phyloP scores from a whole-genome alignment of 2,797 vertebrate genomes.

The Coranthus polyacanthus region DNA sequence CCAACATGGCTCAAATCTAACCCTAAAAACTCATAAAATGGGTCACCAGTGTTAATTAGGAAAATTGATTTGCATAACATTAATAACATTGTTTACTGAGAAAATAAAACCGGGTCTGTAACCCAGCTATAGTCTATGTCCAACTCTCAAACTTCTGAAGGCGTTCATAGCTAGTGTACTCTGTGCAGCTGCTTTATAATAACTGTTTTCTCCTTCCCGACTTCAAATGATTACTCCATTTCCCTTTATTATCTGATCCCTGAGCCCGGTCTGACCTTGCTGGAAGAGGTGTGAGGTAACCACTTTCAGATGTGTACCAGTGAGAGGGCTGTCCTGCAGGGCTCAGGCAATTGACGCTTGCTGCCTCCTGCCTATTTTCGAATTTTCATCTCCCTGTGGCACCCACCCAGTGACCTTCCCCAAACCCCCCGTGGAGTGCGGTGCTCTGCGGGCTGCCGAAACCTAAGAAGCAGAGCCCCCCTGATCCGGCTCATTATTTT shows the following conservation, averaged over 20 bases:
- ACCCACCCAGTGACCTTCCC: conserved; percentile 71
- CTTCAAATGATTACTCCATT: conserved; percentile 81
- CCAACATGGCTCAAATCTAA: too few relatives aligned
- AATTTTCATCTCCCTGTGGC: conserved; percentile 75
- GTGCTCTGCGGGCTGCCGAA: conserved; percentile 70
- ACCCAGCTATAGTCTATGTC: background rate
- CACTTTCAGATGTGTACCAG: conserved; percentile 82
- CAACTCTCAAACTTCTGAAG: conserved; percentile 7
- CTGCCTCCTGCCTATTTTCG: conserved; percentile 74
- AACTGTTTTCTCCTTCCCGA: conserved; percentile 65
- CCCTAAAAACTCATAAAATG: too few relatives aligned
- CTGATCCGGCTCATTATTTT: conserved; percentile 61
- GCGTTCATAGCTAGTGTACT: conserved; percentile 22
- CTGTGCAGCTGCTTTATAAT: conserved; percentile 62
- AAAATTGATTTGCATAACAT: too few relatives aligned
- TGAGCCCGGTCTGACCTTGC: conserved; percentile 72
- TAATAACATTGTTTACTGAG: too few relatives aligned
- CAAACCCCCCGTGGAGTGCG: conserved; percentile 59
- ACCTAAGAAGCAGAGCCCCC: conserved; percentile 62
- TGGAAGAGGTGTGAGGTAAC: conserved; percentile 83
- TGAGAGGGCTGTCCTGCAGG: conserved; percentile 62
- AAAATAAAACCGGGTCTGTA: too few relatives aligned
- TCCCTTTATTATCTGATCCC: conserved; percentile 83
- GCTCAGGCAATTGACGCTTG: conserved; percentile 65
- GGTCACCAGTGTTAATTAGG: too few relatives aligned